Conservation (phyloP, 2,113 vertebrate species). For the Diadophis punctatus region DNA sequence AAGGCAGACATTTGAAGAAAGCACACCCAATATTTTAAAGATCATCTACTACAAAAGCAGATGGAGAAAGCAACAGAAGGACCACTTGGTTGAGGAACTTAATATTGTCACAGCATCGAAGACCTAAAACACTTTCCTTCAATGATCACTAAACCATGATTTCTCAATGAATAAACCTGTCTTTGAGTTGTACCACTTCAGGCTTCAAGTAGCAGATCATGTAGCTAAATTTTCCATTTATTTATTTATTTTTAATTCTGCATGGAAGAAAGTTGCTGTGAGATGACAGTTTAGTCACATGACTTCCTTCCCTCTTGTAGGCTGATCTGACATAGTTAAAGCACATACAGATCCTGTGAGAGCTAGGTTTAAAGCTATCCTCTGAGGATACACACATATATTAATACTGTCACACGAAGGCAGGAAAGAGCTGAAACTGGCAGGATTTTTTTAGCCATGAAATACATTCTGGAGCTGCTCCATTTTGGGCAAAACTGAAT, state of each 20-base stretch:
- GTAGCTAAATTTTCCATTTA: not conserved
- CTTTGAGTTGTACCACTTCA: not conserved
- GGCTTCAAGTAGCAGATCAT: not conserved
- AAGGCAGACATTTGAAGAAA: not conserved
- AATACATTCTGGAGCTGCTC: not conserved
- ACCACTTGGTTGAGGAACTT: not conserved
- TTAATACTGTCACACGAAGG: slow-evolving; percentile 16
- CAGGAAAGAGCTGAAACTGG: not conserved
- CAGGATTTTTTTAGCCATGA: not conserved
- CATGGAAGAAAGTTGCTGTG: not conserved
- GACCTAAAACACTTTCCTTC: not conserved
- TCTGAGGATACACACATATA: not conserved
- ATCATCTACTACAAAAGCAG: not conserved
- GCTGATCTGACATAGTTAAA: not conserved
- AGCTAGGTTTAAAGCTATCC: not conserved
- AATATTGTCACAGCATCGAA: not conserved
- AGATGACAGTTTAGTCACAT: not conserved
- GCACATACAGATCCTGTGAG: not conserved
- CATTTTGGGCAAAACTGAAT: not conserved
- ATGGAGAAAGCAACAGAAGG: not conserved
- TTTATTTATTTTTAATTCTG: not conserved
- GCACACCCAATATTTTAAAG: not conserved
- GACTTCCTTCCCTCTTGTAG: not conserved
- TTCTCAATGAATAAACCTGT: not conserved
- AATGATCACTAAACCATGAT: not conserved